Evolutionary conservation across 2,797 vertebrate genomes (phyloP).

Genomic region (Pteronotus mesoamericanus): DNA sequence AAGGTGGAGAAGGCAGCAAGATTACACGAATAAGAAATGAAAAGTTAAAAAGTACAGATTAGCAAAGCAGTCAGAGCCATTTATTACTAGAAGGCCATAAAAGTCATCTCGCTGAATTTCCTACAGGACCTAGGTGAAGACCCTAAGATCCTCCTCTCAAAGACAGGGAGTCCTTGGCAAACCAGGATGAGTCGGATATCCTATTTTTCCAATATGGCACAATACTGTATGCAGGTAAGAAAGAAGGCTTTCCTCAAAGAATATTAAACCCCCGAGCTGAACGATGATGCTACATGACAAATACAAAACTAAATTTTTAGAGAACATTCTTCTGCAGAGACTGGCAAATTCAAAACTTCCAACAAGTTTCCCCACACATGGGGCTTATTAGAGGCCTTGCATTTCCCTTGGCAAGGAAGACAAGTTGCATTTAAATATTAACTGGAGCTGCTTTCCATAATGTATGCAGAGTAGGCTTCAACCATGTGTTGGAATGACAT

Average conservation of each 20-base stretch:
- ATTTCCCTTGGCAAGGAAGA: slow-evolving; percentile 44
- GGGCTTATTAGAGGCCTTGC: slow-evolving; percentile 60
- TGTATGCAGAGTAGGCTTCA: slow-evolving; percentile 11
- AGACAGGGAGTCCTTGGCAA: background rate
- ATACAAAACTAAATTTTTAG: background rate
- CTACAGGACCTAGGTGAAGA: background rate
- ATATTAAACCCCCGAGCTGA: background rate
- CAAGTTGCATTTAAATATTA: slow-evolving; percentile 58
- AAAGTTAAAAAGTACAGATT: background rate
- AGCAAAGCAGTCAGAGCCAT: background rate
- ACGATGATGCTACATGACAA: background rate
- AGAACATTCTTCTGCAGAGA: slow-evolving; percentile 15
- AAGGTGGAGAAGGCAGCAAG: background rate
- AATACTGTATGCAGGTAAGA: background rate
- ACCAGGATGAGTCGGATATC: background rate
- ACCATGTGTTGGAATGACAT: slow-evolving; percentile 54
- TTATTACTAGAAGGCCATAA: background rate
- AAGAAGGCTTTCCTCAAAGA: background rate
- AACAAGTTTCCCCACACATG: slow-evolving; percentile 65
- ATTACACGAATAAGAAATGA: background rate
- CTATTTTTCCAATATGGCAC: background rate
- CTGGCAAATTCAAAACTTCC: slow-evolving; percentile 59
- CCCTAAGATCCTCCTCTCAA: background rate
- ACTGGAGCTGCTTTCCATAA: slow-evolving; percentile 57
- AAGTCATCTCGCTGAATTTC: background rate